Evolutionary conservation across 2,113 vertebrate species (phyloP), one percentile per base, ranked within the genome.

Genomic region (Castor canadensis): DNA sequence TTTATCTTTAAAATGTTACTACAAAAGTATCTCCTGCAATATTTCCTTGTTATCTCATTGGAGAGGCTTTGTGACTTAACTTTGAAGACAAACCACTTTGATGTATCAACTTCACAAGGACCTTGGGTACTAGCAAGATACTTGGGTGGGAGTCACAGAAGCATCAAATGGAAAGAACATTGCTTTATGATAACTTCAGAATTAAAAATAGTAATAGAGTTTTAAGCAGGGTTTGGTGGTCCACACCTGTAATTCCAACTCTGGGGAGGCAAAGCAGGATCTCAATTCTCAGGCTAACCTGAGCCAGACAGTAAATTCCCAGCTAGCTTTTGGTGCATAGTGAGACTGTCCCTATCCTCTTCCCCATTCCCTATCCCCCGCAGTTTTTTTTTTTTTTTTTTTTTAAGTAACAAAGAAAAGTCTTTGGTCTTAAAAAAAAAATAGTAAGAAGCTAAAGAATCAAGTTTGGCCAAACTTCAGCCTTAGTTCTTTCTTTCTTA

Each of bases 1-100:
- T 79, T 90, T 80, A 54, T 58, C 94, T 94, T 76, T 93, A 32
- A 94, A 96, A 32, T 77, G 32, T 15, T 86, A 22, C 54, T 93
- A 67, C 75, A 40, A 82, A 81, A 93, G 94, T 35, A 47, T 84
- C 47, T 67, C 67, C 58, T 76, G 28, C 40, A 94, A 88, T 2
- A 60, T 89, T 22, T 64, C 58, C 12, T 89, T 71, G 16, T 79
- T 47, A 80, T 45, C n/a, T 88, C 10, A 4, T 20, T 52, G 4
- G 32, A 67, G 9, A 85, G 1, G 9, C 24, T 49, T 85, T 26
- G n/a, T 60, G 32, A 88, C 60, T 83, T 71, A 73, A 69, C 75
- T 45, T 9, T 96, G 62, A 72, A 79, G 30, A 72, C 9, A 81
- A 84, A 47, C 66, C 40, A 96, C 47, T n/a, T 56, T 89, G 49